Base-by-base conservation (phyloP, 2,113 vertebrate genomes). In the Triplophysa tibetana region DNA sequence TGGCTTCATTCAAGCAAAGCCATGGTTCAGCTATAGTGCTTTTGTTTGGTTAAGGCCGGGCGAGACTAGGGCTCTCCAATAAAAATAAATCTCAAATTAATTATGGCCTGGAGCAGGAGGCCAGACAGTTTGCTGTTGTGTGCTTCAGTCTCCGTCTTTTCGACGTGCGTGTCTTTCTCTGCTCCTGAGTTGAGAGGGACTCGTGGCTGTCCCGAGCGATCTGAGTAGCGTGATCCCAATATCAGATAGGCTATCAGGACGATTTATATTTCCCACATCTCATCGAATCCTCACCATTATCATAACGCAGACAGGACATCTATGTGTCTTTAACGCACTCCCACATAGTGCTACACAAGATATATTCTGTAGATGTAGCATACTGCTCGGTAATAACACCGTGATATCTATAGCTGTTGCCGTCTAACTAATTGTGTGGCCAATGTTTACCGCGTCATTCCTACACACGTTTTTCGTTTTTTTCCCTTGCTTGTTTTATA, bases 11-110 rank as follows among this genome's bases (percentile, higher is more conserved):
- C 94, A 94, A 94, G 94, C 93, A 93, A 93, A 94, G 95, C 95
- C 91, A 92, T 91, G 92, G 93, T 94, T 93, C 92, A 86, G 92
- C 91, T 92, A 38, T 38, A 95, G 89, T 93, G 95, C 50, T 94
- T 95, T 95, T 98, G 96, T 98, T 98, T 98, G 94, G 94, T 95
- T 97, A 96, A 98, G 96, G 94, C 95, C 95, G 95, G 93, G 94
- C 94, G 95, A 97, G 96, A 96, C 95, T 94, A 89, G 91, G 90
- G 93, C 94, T 95, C 94, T 97, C 96, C 96, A 98, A 97, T 96
- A 96, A 96, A 98, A 98, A 98, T 96, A 98, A 97, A 98, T 98
- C 96, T 97, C 95, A 96, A 96, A 98, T 98, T 97, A 98, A 98
- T 98, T 95, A 97, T 96, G 96, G 96, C 96, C 95, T 91, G 86